Base-by-base conservation (phyloP, 2,888 invertebrate genomes). In the Drosophila phalerata region DNA sequence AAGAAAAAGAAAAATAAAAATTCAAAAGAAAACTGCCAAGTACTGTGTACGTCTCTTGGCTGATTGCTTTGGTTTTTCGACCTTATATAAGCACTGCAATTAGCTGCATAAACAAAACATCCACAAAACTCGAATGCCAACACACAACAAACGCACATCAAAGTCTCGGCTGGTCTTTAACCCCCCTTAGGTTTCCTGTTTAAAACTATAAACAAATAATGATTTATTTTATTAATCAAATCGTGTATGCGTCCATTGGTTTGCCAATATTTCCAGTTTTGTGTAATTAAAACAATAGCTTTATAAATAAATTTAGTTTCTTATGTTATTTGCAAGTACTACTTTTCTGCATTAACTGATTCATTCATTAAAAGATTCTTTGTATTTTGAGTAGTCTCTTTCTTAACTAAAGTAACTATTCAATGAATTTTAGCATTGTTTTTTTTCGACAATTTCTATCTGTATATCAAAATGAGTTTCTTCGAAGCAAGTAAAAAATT, bases 41-140 rank as follows among this genome's bases (percentile, higher is more conserved):
- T 73, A 10, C 40, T 32, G 6, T 11, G 28, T 32, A 15, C 9
- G 11, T 17, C 28, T 43, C 42, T 42, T 42, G 42, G 22, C 42
- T 57, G 58, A 58, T 55, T 73, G 55, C 68, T 66, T 61, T 61
- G 68, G 51, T 49, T 57, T 57, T 40, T 62, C 45, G 53, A 53
- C 61, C 60, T 76, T 79, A 76, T 76, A 58, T 76, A 76, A 71
- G 64, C 65, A 55, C 48, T 60, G 76, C 76, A 76, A 76, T 76
- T 76, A 76, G 76, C 76, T 65, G 79, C 80, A 75, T 76, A 79
- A 79, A 76, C 65, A 76, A 69, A 64, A 62, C 47, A 49, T 11
- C 13, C 34, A 47, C 55, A 38, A 43, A 22, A 28, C 53, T n/a
- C 25, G 3, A 17, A 32, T 17, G 13, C 17, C n/a, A 40, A 55